Evolutionary conservation across 64 coral and sea anemone genomes (phyloP).

Genomic region (Astreopora myriophthalma): DNA sequence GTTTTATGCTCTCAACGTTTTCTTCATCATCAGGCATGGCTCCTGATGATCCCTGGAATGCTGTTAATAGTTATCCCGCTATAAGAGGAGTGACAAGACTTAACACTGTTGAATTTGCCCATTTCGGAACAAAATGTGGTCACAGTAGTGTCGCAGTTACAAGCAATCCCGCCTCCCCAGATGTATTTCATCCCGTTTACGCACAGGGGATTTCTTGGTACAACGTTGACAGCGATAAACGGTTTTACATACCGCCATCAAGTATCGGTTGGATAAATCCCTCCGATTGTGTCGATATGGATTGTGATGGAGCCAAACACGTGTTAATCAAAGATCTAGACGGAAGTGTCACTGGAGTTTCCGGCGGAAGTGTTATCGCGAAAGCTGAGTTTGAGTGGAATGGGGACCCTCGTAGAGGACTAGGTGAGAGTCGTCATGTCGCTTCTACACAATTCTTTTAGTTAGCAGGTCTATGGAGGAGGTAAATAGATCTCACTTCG

Average conservation of each 20-base stretch:
- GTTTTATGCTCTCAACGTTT: conserved; percentile 59
- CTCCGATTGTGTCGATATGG: conserved; percentile 88
- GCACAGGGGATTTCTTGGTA: not conserved
- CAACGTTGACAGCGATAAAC: conserved; percentile 22
- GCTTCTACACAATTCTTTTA: too few species aligned
- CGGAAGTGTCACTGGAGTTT: conserved; percentile 59
- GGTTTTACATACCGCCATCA: conserved; percentile 9
- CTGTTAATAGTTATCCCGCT: conserved; percentile 42
- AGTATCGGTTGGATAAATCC: conserved; percentile 63
- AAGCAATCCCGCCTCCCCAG: conserved; percentile 33
- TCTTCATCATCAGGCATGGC: conserved; percentile 42
- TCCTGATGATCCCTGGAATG: conserved; percentile 61
- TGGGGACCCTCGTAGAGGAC: conserved; percentile 58
- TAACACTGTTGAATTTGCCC: conserved; percentile 21
- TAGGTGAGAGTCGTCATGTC: conserved; percentile 45
- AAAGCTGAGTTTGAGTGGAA: conserved; percentile 90
- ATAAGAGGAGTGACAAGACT: conserved; percentile 50
- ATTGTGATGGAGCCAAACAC: conserved; percentile 77
- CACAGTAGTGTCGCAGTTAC: conserved; percentile 42
- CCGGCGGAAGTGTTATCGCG: conserved; percentile 60
- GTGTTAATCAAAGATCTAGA: conserved; percentile 70
- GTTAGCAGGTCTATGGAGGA: too few species aligned
- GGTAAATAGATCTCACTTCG: too few species aligned
- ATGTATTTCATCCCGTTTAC: conserved; percentile 59
- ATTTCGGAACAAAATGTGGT: conserved; percentile 74